These are phyloP conservation scores for Sebastes hopkinsi DNA, from an alignment of 2,797 vertebrate species.

Conservation along the genomic window DNA sequence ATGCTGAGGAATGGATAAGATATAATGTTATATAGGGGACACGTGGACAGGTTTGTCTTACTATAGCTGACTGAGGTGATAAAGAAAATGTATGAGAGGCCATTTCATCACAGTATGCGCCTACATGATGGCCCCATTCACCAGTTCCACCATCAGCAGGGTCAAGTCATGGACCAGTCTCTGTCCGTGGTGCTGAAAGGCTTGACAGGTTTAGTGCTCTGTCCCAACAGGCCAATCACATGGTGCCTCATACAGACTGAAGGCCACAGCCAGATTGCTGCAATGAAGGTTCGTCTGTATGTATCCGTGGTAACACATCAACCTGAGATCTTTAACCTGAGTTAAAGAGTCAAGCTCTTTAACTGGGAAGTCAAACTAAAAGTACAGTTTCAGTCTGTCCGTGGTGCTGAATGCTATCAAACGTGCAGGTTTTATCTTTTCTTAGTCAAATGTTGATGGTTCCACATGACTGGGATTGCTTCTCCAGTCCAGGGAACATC, in stretches of 20 bases:
- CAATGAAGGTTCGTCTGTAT: not conserved
- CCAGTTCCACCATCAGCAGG: conserved; percentile 5
- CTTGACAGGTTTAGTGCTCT: conserved; percentile 33
- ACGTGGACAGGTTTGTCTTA: not conserved
- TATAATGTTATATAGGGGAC: conserved; percentile 36
- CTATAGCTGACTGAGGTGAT: conserved; percentile 14
- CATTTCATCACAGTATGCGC: conserved; percentile 18
- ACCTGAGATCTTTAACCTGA: not conserved
- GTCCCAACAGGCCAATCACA: conserved; percentile 18
- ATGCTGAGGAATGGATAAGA: conserved; percentile 16
- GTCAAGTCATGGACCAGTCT: conserved; percentile 6
- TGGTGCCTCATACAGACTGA: not conserved
- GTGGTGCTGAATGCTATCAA: not conserved
- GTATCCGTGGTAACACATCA: not conserved
- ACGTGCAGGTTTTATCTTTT: not conserved
- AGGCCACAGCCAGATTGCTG: conserved; percentile 17
- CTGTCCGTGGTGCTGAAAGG: conserved; percentile 77
- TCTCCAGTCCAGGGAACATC: not conserved
- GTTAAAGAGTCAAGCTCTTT: not conserved
- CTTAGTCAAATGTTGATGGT: not conserved
- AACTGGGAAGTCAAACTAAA: not conserved
- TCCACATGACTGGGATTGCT: not conserved
- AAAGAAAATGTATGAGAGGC: conserved; percentile 18
- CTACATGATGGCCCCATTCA: conserved; percentile 10
- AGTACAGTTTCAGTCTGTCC: not conserved